Evolutionary conservation across 2,888 invertebrate genomes (phyloP), one percentile per base, ranked within the genome.

Genomic region (Plebejus argus): DNA sequence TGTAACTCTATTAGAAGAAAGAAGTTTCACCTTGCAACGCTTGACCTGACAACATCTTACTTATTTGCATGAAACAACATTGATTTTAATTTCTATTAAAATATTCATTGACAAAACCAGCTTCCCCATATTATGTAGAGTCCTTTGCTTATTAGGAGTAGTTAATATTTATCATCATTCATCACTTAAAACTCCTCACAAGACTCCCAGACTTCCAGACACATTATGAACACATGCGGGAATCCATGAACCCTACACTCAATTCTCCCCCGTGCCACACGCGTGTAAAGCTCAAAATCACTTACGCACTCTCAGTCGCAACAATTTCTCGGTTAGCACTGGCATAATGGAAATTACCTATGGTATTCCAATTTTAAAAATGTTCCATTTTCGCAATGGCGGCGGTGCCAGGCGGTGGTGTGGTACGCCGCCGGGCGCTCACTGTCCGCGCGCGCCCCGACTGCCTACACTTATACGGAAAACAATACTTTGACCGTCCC

Each of bases 351-450:
- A 81, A 79, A 76, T 28, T 66, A 28, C 20, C 58, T 23, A 23
- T 23, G 12, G 66, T 66, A 33, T 78, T 80, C 76, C 80, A 80
- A 80, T 80, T 83, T 78, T 23, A 53, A 77, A 61, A 61, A 76
- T 10, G 28, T 66, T 66, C 33, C 66, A 66, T 66, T 66, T 66
- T 28, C 28, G 66, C 15, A 82, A 85, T 83, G 83, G 83, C 85
- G 84, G 82, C 88, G 87, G 90, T 89, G 86, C 88, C 91, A 90
- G 91, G 87, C 91, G 85, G 91, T 89, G 88, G 87, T 87, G 86
- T 87, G 88, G 88, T 87, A 89, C 89, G 88, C 92, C 90, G 90
- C 90, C 90, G 91, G 87, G 87, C 90, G 91, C 88, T 87, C 87
- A 93, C 93, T 93, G 93, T 87, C 91, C 92, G 89, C 85, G 87